These are phyloP conservation scores for Julus scandinavius DNA, from an alignment of 2,888 invertebrate genomes.

Conservation along the genomic window DNA sequence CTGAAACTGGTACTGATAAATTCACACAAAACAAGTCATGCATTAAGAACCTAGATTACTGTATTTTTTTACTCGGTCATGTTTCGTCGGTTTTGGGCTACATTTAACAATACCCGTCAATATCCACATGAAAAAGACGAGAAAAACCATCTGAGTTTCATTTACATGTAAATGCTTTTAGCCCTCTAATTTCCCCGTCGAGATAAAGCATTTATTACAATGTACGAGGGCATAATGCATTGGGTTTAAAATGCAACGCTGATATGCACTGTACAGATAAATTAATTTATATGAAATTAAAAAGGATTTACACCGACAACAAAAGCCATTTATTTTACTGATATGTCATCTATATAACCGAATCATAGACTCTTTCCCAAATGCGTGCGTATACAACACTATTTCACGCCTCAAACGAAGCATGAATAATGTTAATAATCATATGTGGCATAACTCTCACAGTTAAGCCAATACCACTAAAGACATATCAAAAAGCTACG, in stretches of 20 bases:
- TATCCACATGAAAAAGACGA: too few relatives aligned
- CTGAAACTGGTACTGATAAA: too few relatives aligned
- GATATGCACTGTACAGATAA: neutral
- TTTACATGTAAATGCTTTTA: too few relatives aligned
- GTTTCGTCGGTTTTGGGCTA: too few relatives aligned
- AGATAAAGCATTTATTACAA: neutral
- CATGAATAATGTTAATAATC: neutral
- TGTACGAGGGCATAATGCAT: neutral
- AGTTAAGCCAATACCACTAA: neutral
- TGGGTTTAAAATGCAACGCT: neutral
- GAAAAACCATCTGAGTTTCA: too few relatives aligned
- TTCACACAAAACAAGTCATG: too few relatives aligned
- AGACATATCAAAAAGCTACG: too few relatives aligned
- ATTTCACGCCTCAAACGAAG: neutral
- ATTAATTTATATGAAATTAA: neutral
- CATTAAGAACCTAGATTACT: too few relatives aligned
- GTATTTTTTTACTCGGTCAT: too few relatives aligned
- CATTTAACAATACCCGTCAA: too few relatives aligned
- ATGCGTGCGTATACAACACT: neutral
- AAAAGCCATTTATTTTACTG: neutral
- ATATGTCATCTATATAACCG: neutral
- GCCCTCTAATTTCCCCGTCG: too few relatives aligned
- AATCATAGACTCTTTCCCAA: neutral
- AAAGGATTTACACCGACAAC: slow-evolving; percentile 31
- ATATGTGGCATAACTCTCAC: neutral